phyloP scores from a whole-genome alignment of 1,140 invertebrate genomes.

The Notospermus geniculatus region DNA sequence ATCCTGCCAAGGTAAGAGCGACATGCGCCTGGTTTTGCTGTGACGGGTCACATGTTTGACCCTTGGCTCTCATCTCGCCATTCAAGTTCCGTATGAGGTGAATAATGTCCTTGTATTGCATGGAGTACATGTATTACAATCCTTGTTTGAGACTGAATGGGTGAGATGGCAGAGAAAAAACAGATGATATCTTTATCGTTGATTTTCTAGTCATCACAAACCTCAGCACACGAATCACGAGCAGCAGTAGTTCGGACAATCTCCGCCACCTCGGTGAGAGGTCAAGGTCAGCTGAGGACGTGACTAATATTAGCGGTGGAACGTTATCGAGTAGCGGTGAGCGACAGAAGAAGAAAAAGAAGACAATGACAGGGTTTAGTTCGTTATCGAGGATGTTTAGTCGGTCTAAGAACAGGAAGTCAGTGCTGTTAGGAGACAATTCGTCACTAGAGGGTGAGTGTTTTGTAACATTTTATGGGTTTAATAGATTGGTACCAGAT shows the following conservation, averaged over 20 bases:
- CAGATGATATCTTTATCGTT: no score
- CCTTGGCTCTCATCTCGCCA: no score
- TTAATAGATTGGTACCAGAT: no score
- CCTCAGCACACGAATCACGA: not conserved
- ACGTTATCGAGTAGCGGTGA: not conserved
- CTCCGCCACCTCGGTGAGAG: constrained; percentile 18
- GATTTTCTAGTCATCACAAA: constrained; percentile 11
- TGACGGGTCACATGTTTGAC: no score
- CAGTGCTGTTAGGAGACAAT: constrained; percentile 34
- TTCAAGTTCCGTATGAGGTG: no score
- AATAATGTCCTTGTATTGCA: no score
- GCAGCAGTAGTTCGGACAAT: constrained; percentile 6
- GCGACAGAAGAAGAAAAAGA: constrained; percentile 31
- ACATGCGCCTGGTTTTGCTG: no score
- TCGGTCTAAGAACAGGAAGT: constrained; percentile 31
- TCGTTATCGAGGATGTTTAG: constrained; percentile 45
- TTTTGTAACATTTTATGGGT: no score
- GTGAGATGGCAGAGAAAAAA: no score
- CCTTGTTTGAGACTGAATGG: no score
- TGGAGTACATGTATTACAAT: no score
- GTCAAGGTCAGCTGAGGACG: constrained; percentile 18
- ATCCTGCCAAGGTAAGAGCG: no score
- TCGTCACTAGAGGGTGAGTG: constrained; percentile 34
- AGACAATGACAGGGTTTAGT: constrained; percentile 19
- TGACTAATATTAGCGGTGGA: not conserved